phyloP scores from a whole-genome alignment of 1,140 invertebrate species.

The Drosophila repletoides region DNA sequence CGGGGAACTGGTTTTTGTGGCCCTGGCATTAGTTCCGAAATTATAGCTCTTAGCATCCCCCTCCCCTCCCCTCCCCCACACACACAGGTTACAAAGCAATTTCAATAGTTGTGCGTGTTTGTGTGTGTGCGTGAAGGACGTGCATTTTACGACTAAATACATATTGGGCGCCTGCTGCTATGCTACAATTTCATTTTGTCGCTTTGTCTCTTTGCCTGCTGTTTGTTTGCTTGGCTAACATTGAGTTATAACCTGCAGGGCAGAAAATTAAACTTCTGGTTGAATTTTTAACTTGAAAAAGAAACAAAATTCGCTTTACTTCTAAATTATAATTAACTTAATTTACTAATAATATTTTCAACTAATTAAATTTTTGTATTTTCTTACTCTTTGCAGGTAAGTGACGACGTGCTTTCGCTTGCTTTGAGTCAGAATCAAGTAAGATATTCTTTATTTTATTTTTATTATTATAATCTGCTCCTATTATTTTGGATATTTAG shows the following conservation, averaged over 20 bases:
- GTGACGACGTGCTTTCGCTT: slow-evolving; percentile 78
- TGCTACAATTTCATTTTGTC: slow-evolving; percentile 24
- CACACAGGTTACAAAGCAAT: slow-evolving; percentile 32
- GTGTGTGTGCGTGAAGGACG: slow-evolving; percentile 29
- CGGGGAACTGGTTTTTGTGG: slow-evolving; percentile 34
- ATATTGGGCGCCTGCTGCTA: slow-evolving; percentile 53
- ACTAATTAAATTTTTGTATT: neutral
- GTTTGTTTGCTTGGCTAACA: neutral
- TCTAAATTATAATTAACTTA: neutral
- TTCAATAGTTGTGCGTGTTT: slow-evolving; percentile 47
- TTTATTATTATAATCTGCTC: slow-evolving; percentile 15
- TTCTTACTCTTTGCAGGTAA: slow-evolving; percentile 66
- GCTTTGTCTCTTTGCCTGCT: neutral
- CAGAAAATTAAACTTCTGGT: neutral
- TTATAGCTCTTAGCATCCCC: slow-evolving; percentile 46
- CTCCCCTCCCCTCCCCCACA: slow-evolving; percentile 23
- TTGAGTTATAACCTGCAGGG: neutral
- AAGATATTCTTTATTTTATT: slow-evolving; percentile 46
- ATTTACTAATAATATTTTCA: neutral
- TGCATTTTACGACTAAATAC: slow-evolving; percentile 68
- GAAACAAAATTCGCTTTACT: too few relatives aligned
- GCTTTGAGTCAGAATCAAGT: slow-evolving; percentile 80
- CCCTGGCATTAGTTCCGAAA: slow-evolving; percentile 67
- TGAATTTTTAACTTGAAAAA: too few relatives aligned
- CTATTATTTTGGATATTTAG: slow-evolving; percentile 12